Conservation (phyloP, 2,888 invertebrate species). For the Hemaris fuciformis region DNA sequence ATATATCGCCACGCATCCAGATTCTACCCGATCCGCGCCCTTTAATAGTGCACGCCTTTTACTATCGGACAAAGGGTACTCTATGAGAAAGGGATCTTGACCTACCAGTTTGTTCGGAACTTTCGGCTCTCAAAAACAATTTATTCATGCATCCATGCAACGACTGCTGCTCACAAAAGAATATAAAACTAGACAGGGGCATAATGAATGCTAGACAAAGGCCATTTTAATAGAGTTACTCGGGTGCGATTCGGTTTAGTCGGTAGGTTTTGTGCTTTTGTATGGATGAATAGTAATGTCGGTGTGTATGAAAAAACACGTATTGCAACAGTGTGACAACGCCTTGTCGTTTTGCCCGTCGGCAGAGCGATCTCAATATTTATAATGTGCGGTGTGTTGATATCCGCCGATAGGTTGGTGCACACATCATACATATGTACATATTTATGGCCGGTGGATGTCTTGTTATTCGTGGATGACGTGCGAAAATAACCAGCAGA, state of each 20-base stretch:
- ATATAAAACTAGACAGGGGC: slow-evolving; percentile 79
- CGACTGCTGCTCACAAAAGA: slow-evolving; percentile 74
- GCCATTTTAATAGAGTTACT: slow-evolving; percentile 76
- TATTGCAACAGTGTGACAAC: slow-evolving; percentile 1
- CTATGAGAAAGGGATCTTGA: slow-evolving; percentile 81
- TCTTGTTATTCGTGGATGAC: slow-evolving; percentile 70
- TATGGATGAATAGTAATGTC: slow-evolving; percentile 45
- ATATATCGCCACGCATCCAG: slow-evolving; percentile 43
- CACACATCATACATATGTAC: slow-evolving; percentile 8
- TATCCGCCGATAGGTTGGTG: neutral
- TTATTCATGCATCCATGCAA: slow-evolving; percentile 79
- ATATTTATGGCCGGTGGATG: slow-evolving; percentile 26
- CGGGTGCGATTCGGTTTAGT: slow-evolving; percentile 69
- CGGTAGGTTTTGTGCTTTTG: slow-evolving; percentile 46
- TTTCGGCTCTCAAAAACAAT: slow-evolving; percentile 75
- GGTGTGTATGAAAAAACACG: slow-evolving; percentile 9
- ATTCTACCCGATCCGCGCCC: slow-evolving; percentile 68
- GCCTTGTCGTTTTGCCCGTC: no score
- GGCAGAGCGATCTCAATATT: slow-evolving; percentile 1
- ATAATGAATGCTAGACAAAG: slow-evolving; percentile 79
- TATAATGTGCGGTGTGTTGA: slow-evolving; percentile 1
- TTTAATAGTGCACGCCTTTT: slow-evolving; percentile 75
- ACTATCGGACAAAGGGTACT: slow-evolving; percentile 74
- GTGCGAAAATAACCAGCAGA: slow-evolving; percentile 73
- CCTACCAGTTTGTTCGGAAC: slow-evolving; percentile 77